A percentile compares a stretch with the other conserved stretches of the same genome.
Evolutionary conservation across 2,113 vertebrate species (phyloP).

Genomic region (Etheostoma cragini): DNA sequence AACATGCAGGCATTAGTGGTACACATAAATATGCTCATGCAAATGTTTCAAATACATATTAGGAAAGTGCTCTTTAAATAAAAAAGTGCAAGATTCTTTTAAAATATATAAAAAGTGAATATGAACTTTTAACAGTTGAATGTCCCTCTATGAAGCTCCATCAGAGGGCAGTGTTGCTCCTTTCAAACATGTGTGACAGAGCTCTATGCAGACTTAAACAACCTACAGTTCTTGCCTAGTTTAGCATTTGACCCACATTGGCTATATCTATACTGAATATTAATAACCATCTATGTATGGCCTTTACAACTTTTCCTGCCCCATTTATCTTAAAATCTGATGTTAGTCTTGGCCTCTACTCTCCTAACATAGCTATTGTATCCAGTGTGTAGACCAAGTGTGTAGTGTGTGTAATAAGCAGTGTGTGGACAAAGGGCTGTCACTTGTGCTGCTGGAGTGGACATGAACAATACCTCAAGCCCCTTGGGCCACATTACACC

Average conservation of each 20-base stretch:
- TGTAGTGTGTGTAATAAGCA: slow-evolving; percentile 38
- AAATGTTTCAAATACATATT: not conserved
- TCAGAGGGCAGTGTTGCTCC: slow-evolving; percentile 50
- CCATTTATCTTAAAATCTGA: slow-evolving; percentile 33
- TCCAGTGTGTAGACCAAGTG: slow-evolving; percentile 54
- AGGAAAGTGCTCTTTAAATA: not conserved
- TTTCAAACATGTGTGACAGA: not conserved
- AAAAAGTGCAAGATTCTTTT: not conserved
- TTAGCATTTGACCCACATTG: slow-evolving; percentile 24
- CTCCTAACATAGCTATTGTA: slow-evolving; percentile 33
- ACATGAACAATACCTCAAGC: slow-evolving; percentile 68
- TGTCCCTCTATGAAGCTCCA: slow-evolving; percentile 11
- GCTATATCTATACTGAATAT: slow-evolving; percentile 9
- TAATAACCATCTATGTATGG: not conserved
- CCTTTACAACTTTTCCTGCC: slow-evolving; percentile 8
- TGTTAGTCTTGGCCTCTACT: not conserved
- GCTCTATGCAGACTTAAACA: not conserved
- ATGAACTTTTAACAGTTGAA: not conserved
- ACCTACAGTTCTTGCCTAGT: not conserved
- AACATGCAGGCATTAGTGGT: not conserved
- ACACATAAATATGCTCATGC: not conserved
- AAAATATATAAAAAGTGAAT: not conserved
- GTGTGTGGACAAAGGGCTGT: slow-evolving; percentile 67
- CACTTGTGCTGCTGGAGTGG: slow-evolving; percentile 72
- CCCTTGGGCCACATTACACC: slow-evolving; percentile 74